Conservation (phyloP, 2,888 invertebrate species). For the Stenchaetothrips biformis region DNA sequence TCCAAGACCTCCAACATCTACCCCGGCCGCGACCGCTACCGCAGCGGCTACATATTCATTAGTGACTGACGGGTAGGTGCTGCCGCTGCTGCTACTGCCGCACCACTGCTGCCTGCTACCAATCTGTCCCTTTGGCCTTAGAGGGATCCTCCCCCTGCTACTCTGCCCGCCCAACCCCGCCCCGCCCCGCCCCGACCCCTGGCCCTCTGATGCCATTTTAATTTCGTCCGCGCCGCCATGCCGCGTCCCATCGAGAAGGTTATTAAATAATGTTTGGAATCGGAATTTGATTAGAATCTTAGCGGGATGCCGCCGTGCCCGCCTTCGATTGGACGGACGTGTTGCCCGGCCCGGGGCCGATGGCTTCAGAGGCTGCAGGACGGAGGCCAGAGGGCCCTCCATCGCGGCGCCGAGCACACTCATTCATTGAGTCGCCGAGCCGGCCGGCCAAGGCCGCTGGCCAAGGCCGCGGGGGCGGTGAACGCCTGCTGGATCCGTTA, state of each 20-base stretch:
- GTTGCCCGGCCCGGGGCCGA: not conserved
- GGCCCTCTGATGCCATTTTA: not conserved
- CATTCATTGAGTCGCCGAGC: too few species aligned
- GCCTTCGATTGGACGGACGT: too few species aligned
- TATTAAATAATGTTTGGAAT: conserved; percentile 20
- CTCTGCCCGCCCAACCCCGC: not conserved
- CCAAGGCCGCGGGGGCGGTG: too few species aligned
- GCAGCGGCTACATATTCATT: not conserved
- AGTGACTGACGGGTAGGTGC: not conserved
- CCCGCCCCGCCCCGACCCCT: not conserved
- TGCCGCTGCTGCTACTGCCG: too few species aligned
- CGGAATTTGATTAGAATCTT: conserved; percentile 11
- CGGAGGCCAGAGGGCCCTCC: not conserved
- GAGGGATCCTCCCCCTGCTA: too few species aligned
- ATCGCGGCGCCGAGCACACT: too few species aligned
- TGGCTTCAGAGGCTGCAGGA: not conserved
- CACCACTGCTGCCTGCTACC: too few species aligned
- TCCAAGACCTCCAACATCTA: too few species aligned
- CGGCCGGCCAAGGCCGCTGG: too few species aligned
- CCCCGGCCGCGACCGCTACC: too few species aligned
- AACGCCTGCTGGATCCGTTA: not conserved
- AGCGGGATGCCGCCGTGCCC: not conserved
- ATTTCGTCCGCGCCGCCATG: not conserved
- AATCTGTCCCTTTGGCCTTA: too few species aligned
- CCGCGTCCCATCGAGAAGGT: not conserved